Evolutionary conservation across 2,113 vertebrate species (phyloP).

Genomic region (Lota lota): DNA sequence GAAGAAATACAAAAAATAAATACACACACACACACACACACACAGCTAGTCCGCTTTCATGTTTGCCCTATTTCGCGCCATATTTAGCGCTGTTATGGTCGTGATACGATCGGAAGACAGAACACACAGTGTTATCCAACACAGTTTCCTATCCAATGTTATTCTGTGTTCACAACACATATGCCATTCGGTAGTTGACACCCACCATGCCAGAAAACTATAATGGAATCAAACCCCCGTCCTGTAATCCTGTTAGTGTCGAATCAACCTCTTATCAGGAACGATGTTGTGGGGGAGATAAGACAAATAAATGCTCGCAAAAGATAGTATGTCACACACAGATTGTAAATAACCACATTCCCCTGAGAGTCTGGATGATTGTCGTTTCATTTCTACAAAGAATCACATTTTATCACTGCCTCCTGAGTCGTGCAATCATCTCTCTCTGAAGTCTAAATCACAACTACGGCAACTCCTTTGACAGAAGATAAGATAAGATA

Average conservation of each 20-base stretch:
- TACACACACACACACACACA: not conserved
- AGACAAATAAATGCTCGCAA: slow-evolving; percentile 49
- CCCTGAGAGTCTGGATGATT: slow-evolving; percentile 22
- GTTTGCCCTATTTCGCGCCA: slow-evolving; percentile 16
- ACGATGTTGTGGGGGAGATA: slow-evolving; percentile 10
- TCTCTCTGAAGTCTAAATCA: too few relatives aligned
- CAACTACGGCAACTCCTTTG: too few relatives aligned
- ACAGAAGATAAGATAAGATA: too few relatives aligned
- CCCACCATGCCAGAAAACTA: not conserved
- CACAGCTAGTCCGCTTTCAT: slow-evolving; percentile 39
- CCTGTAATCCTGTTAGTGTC: slow-evolving; percentile 24
- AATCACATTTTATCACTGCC: not conserved
- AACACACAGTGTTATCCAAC: not conserved
- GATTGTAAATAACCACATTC: slow-evolving; percentile 21
- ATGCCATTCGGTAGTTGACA: slow-evolving; percentile 5
- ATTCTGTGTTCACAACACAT: slow-evolving; percentile 19
- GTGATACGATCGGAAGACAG: slow-evolving; percentile 23
- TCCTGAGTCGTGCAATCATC: too few relatives aligned
- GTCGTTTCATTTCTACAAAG: slow-evolving; percentile 38
- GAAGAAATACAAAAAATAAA: slow-evolving; percentile 11
- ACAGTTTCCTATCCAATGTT: slow-evolving; percentile 10
- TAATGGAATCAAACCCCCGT: not conserved
- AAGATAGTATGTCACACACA: slow-evolving; percentile 38
- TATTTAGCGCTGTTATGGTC: slow-evolving; percentile 31
- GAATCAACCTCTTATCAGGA: slow-evolving; percentile 39